Percentiles rank a stretch among this genome's conserved stretches.
phyloP scores from a whole-genome alignment of 2,797 vertebrate genomes.

The Eulemur albifrons region DNA sequence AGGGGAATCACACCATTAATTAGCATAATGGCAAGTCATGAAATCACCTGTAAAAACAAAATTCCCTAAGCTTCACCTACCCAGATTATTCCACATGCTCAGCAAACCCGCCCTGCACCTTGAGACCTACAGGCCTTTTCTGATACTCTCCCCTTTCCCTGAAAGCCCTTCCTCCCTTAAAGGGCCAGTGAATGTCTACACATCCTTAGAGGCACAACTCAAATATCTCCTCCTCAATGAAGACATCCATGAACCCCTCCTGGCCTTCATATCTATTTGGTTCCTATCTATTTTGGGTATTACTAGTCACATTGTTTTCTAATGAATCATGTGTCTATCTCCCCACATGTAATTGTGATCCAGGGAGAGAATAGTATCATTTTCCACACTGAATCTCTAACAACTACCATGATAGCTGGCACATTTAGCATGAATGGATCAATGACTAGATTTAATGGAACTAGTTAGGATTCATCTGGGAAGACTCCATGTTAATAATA shows the following conservation, averaged over 20 bases:
- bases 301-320: neutral
- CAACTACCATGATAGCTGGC: neutral
- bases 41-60: neutral
- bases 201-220: neutral
- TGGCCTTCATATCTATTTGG: neutral
- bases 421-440: neutral
- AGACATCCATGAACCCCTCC: neutral
- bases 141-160: neutral
- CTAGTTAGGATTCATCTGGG: neutral
- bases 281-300: neutral
- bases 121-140: neutral
- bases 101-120: neutral
- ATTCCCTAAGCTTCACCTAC: neutral
- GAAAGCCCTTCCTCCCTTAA: neutral
- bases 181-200: neutral
- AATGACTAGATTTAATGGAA: slow-evolving; percentile 27
- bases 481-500: neutral
- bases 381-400: neutral
- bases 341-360: neutral
- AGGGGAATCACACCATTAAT: neutral
- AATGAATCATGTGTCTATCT: neutral
- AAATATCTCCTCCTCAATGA: neutral
- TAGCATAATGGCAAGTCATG: neutral
- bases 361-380: neutral
- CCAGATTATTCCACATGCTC: neutral